Evolutionary conservation across 37 sponge, comb jelly and placozoan genomes (phyloP), one percentile per base, ranked within the genome.

Genomic region (Lycopodina hypogea): DNA sequence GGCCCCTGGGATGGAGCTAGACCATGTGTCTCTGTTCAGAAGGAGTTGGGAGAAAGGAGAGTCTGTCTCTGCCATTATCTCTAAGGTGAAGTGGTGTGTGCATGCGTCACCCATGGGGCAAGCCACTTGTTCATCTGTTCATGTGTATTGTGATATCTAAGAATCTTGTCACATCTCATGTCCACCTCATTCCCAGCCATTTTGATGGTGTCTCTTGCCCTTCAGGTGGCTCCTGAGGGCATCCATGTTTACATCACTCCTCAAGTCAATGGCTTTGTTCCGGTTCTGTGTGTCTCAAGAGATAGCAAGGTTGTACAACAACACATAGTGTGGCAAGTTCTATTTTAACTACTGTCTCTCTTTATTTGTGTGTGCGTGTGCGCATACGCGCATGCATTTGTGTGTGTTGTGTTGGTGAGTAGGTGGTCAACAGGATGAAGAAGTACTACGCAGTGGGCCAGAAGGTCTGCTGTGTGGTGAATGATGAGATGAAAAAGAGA

Each of bases 391-490:
- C 60, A 28, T 26, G n/a, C n/a, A n/a, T n/a, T 26, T 59, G 15
- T 59, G 28, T 59, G 15, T 12, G 28, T 6, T 26, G n/a, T 26
- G 60, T 59, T 59, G 60, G 4, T 59, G 28, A 22, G 32, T 42
- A 88, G 89, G 84, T 88, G 42, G 48, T 84, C 28, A 30, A 60
- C 23, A 57, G 37, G 29, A 64, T 84, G 42, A 68, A 66, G 68
- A 50, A 51, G 33, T 74, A 80, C 81, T 89, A 60, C 39, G 35
- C 56, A 1, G 62, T 61, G 39, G 89, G 89, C 36, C 76, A 89
- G 71, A 60, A 37, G 6, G 75, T 89, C 22, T 24, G 51, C 39
- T 89, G 88, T 58, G 65, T 59, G 45, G 78, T 88, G 26, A 45
- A 63, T 21, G 42, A 42, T 53, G 61, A 29, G 22, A 30, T 24